Conservation (phyloP, 2,797 vertebrate species). For the Podarcis siculus region DNA sequence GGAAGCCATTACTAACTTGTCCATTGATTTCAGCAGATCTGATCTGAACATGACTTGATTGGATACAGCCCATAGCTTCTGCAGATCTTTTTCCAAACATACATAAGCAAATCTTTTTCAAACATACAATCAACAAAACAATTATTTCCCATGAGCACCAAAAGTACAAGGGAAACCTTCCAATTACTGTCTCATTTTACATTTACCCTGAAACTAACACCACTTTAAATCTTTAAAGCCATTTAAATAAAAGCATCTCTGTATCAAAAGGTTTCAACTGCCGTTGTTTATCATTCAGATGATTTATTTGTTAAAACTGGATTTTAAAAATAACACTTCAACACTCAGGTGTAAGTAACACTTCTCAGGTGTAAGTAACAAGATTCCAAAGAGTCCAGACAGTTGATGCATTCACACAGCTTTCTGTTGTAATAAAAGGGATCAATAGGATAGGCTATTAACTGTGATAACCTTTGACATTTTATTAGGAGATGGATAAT, state of each 20-base stretch:
- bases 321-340: background rate
- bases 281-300: background rate
- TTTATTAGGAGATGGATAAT: background rate
- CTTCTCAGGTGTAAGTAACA: background rate
- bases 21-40: no score
- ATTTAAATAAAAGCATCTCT: constrained; percentile 1
- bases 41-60: no score
- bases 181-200: background rate
- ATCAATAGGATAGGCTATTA: constrained; percentile 8
- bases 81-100: background rate
- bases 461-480: background rate
- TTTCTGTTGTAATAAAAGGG: constrained; percentile 6
- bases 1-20: no score
- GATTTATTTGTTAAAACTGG: constrained; percentile 2
- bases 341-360: background rate
- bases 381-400: background rate
- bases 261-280: background rate
- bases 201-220: background rate
- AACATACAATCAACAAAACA: background rate
- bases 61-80: no score
- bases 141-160: no score
- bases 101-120: background rate
- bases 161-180: background rate
- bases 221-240: background rate
- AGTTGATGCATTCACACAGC: background rate